Evolutionary conservation across 2,113 vertebrate species (phyloP), one percentile per base, ranked within the genome.

Genomic region (Opisthocomus hoazin): DNA sequence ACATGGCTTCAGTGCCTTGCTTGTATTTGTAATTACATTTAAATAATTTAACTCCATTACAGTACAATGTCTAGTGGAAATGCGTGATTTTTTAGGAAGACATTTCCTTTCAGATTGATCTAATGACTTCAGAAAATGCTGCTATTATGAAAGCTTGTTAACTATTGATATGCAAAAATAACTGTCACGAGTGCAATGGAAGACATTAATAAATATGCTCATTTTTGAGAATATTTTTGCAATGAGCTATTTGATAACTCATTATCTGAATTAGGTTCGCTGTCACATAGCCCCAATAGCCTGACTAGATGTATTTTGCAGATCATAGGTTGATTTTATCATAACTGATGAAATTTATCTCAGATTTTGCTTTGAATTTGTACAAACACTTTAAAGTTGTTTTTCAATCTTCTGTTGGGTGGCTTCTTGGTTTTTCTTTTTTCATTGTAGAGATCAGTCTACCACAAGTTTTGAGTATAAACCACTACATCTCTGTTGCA

Each of bases 11-110:
- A 53, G 89, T 79, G 92, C 86, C 86, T 95, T 94, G 90, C 94
- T 95, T 95, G 92, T 90, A 60, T 95, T 95, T 95, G 91, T 96
- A 97, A 97, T 94, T 96, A 95, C 94, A 94, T 96, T 96, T 97
- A 97, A 96, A 96, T 95, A 94, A 97, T 97, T 97, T 96, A 96
- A 92, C 65, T 95, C 73, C 89, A 79, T 94, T 95, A 79, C 65
- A 79, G 51, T 87, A 54, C 89, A 63, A 57, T 29, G 81, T 87
- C 91, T 96, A 7, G 89, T 89, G 76, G 73, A 94, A 96, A 95
- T 60, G 65, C 70, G 54, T 76, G 87, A 82, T 94, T 95, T 84
- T 79, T 81, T 63, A 85, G 89, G 84, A 93, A 73, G 92, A 85
- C 4, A 7, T 87, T 95, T 82, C 86, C 63, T 92, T 91, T 84